phyloP scores from a whole-genome alignment of 1,140 invertebrate species.

The Triops longicaudatus region DNA sequence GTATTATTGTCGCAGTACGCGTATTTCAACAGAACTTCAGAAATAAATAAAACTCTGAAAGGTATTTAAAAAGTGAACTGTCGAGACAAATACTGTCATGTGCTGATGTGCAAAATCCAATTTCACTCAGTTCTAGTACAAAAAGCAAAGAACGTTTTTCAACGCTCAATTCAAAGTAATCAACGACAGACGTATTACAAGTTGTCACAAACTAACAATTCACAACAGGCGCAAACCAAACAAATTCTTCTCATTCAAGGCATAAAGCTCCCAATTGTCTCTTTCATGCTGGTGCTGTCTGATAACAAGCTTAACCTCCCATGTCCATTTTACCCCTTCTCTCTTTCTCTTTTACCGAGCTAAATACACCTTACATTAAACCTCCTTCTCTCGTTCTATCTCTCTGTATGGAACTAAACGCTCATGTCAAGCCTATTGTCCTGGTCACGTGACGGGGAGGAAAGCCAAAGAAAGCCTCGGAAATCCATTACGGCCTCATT shows the following conservation, averaged over 20 bases:
- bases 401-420: background rate
- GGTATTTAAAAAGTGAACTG: no score
- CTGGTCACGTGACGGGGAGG: background rate
- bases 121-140: no score
- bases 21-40: no score
- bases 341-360: background rate
- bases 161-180: background rate
- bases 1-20: no score
- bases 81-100: no score
- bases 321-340: background rate
- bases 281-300: constrained; percentile 5
- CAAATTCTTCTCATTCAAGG: background rate
- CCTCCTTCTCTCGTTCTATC: background rate
- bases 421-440: background rate
- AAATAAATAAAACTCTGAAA: no score
- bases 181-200: background rate
- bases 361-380: constrained; percentile 13
- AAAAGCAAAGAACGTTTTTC: no score
- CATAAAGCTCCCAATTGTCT: background rate
- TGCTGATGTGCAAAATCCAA: no score
- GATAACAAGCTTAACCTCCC: background rate
- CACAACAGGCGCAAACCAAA: background rate
- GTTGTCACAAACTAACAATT: no score
- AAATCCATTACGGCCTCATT: constrained; percentile 11
- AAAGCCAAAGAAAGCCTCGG: constrained; percentile 14